A percentile compares a stretch with the other conserved stretches of the same genome.
Evolutionary conservation across 2,113 vertebrate genomes (phyloP).

Genomic region (Ctenomys sociabilis): DNA sequence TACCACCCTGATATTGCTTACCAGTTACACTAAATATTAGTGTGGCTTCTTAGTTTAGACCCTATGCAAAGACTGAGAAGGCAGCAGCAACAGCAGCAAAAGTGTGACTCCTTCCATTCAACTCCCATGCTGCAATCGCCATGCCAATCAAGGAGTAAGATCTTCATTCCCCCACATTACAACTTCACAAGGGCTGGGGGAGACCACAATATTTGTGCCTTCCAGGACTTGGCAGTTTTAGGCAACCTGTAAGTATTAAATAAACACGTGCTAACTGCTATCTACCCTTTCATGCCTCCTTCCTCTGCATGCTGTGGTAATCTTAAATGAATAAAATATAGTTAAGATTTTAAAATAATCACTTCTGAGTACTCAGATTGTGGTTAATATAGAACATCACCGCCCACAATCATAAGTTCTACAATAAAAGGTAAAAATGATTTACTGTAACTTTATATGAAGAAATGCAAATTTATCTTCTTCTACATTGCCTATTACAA

Average conservation of each 20-base stretch:
- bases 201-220: not conserved
- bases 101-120: not conserved
- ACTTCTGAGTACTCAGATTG: slow-evolving; percentile 34
- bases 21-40: not conserved
- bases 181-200: not conserved
- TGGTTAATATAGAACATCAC: not conserved
- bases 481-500: not conserved
- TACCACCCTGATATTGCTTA: not conserved
- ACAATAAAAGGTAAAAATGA: slow-evolving; percentile 16
- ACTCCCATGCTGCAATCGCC: not conserved
- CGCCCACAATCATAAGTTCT: not conserved
- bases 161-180: not conserved
- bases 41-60: not conserved
- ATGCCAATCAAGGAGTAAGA: not conserved
- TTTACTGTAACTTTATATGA: not conserved
- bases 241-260: not conserved
- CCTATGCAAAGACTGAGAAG: not conserved
- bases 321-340: slow-evolving; percentile 21
- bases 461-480: slow-evolving; percentile 30
- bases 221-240: not conserved
- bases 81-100: not conserved
- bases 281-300: not conserved
- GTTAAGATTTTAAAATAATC: slow-evolving; percentile 10
- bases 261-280: not conserved
- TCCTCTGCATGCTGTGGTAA: not conserved